Base-by-base conservation (phyloP, 1,140 invertebrate species). In the Diplogasteroides magnus region DNA sequence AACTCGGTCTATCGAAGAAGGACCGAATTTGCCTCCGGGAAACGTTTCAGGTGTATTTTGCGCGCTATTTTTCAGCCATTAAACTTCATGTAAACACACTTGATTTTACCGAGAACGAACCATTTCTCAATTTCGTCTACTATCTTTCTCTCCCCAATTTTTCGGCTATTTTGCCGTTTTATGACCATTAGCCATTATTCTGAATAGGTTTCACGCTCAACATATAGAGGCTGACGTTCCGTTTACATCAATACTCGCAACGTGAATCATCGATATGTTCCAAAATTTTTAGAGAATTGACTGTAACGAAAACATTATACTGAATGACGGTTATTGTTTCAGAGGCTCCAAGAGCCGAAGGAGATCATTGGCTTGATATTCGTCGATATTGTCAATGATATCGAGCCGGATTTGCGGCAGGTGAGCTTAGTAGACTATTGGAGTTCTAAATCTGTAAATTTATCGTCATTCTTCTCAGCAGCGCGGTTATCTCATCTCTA, bases 301-400 rank as follows among this genome's bases (percentile, higher is more conserved):
- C 11, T 13, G 19, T n/a, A 28, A 1, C 15, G 13, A 27, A 2
- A 1, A 25, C 15, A 0, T 57, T 0, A 64, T 32, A 48, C 15
- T 64, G 25, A 56, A 28, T 32, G 23, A 31, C 13, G 37, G 19
- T 25, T 26, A 0, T 55, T 60, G 26, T 80, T 79, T 48, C 71
- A 80, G 70, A 64, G 78, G 26, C 57, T 80, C n/a, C 37, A 71
- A 25, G 79, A 81, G 27, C 79, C 79, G 29, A 81, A 83, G 64
- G 82, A 81, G 64, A 74, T 83, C 28, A 74, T 81, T 65, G 79
- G 81, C 3, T 37, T 68, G 27, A 79, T 81, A 26, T 81, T 83
- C 67, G 71, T 81, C 26, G 79, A 81, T 64, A 76, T 81, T 64
- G 76, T 81, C 61, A 82, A 72, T 70, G 79, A 81, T 48, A 48